Evolutionary conservation across 2,888 invertebrate genomes (phyloP).

Genomic region (Apodemia mormo): DNA sequence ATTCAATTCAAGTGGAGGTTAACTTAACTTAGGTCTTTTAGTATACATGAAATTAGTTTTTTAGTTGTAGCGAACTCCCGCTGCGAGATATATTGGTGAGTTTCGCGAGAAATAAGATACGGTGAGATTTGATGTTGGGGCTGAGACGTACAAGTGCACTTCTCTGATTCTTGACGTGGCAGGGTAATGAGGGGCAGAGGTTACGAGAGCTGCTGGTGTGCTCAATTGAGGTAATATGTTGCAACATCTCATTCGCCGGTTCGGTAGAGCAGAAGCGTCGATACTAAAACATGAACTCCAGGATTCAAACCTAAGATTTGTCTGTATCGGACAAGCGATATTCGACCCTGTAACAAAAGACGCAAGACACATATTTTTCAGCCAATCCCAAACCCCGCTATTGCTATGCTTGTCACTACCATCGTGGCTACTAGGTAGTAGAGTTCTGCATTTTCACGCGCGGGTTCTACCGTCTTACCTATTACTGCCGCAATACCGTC

Average conservation of each 20-base stretch:
- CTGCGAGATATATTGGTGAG: slow-evolving; percentile 43
- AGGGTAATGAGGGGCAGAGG: neutral
- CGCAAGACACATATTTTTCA: too few relatives aligned
- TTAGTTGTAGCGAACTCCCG: slow-evolving; percentile 41
- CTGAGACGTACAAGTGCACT: neutral
- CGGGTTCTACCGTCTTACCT: too few relatives aligned
- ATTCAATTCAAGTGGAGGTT: neutral
- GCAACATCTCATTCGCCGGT: neutral
- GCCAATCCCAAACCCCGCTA: too few relatives aligned
- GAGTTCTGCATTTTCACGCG: too few relatives aligned
- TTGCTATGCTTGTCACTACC: too few relatives aligned
- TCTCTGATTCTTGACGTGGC: neutral
- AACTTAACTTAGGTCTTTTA: neutral
- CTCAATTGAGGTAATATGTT: neutral
- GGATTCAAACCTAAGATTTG: too few relatives aligned
- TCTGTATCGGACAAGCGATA: too few relatives aligned
- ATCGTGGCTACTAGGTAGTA: too few relatives aligned
- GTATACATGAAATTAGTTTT: slow-evolving; percentile 29
- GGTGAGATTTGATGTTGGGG: slow-evolving; percentile 8
- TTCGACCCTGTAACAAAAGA: too few relatives aligned
- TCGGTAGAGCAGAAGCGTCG: too few relatives aligned
- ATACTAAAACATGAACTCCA: too few relatives aligned
- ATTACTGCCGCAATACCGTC: too few relatives aligned
- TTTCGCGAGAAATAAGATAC: slow-evolving; percentile 25
- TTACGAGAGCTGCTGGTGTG: neutral